Evolutionary conservation across 2,888 invertebrate species (phyloP), one percentile per base, ranked within the genome.

Genomic region (Acleris emargana): DNA sequence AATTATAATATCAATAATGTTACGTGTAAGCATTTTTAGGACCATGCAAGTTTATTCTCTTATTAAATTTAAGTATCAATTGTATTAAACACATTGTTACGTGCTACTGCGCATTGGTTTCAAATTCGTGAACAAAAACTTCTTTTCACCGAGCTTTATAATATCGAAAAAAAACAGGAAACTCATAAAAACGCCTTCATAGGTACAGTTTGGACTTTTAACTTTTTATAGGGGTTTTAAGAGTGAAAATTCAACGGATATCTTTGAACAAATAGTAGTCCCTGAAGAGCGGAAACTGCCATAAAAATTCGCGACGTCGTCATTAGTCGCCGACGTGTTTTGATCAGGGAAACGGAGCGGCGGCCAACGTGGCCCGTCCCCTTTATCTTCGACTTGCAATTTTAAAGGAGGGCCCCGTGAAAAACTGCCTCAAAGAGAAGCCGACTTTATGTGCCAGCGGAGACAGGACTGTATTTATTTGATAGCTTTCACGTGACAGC

Each of bases 281-380:
- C 84, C 87, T 74, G 72, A 81, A 83, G 86, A 82, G 82, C 80
- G 80, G 78, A 82, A 85, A 85, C 81, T 83, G 81, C 87, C 81
- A 85, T 89, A 88, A 90, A 89, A 89, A 88, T 87, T 84, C 87
- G 83, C 83, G 81, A 74, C 81, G 83, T 81, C 81, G 84, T 88
- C 89, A 89, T 90, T 91, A 90, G 88, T 85, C 84, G 83, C 84
- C 83, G 89, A 87, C 88, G 90, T 88, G 89, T 90, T 89, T 90
- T 88, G 90, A 89, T 89, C 86, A 84, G 82, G 72, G 76, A 79
- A 71, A 74, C 73, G 78, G 74, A 75, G 73, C 71, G 69, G 70
- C 72, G 73, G 71, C 74, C 71, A 73, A 67, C 70, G 72, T 71
- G 75, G 68, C 70, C 77, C 77, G 72, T 73, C 81, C 77, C 80